A percentile compares a stretch with the other conserved stretches of the same genome.
Conservation (phyloP, 2,113 vertebrate species). For the Halichoeres trimaculatus region DNA sequence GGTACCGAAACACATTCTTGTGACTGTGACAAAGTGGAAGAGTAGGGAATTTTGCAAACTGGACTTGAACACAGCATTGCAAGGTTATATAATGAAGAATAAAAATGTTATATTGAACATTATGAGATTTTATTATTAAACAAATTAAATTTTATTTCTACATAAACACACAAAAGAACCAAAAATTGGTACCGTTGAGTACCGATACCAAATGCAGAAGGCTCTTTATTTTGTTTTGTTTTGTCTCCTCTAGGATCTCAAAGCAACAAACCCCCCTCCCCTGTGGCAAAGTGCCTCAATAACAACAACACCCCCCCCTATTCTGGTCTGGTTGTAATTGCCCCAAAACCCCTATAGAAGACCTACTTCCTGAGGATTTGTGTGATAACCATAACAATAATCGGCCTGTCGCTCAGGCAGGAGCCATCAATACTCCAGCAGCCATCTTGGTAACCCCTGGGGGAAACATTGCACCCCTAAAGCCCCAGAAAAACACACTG, state of each 20-base stretch:
- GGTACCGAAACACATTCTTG: too few relatives aligned
- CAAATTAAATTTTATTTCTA: too few relatives aligned
- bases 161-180: too few relatives aligned
- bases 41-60: too few relatives aligned
- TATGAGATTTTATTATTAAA: too few relatives aligned
- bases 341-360: conserved; percentile 35
- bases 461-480: conserved; percentile 25
- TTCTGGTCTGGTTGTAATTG: background rate
- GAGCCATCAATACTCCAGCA: conserved; percentile 52
- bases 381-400: conserved; percentile 49
- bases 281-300: background rate
- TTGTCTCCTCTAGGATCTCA: background rate
- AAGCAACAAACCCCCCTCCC: background rate
- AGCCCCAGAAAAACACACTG: background rate
- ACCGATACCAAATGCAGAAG: background rate
- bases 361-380: conserved; percentile 43
- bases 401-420: conserved; percentile 51
- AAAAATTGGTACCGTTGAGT: too few relatives aligned
- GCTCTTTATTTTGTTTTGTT: background rate
- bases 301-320: conserved; percentile 20
- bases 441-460: conserved; percentile 37
- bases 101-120: too few relatives aligned
- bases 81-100: too few relatives aligned
- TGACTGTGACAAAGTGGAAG: too few relatives aligned
- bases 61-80: too few relatives aligned